Evolutionary conservation across 2,888 invertebrate species (phyloP), one percentile per base, ranked within the genome.

Genomic region (Sussaba pulchella): DNA sequence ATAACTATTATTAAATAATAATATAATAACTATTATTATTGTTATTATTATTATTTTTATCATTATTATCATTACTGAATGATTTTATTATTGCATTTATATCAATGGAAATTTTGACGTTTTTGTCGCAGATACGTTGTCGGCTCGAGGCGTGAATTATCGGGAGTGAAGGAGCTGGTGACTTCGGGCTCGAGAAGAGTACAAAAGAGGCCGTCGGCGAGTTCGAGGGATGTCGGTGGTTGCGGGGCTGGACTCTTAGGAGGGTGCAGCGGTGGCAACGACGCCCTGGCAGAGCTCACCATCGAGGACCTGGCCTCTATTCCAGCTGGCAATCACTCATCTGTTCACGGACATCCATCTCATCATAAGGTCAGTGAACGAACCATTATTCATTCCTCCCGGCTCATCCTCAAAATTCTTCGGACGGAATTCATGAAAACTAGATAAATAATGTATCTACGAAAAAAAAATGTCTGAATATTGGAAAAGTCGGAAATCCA

Each of bases 301-400:
- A 89, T 91, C 87, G 91, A 91, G 90, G 91, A 91, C 88, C 91
- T 90, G 91, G 91, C 91, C 85, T 90, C 91, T 82, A 89, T 90
- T 85, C 90, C 91, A 83, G 89, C 89, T 82, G 89, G 90, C 85
- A 91, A 90, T 87, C 91, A 91, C 83, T 86, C 86, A 78, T 85
- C 88, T 73, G 85, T 89, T 78, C 91, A 90, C 88, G 89, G 89
- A 84, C 91, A 91, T 88, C 88, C 91, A 82, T 89, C 91, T 83
- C 91, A 91, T 87, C 91, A 91, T 86, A 91, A 91, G 90, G 91
- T 91, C 73, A 82, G 84, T 76, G 36, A 39, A 9, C 57, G 14
- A n/a, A n/a, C n/a, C n/a, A n/a, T n/a, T n/a, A n/a, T n/a, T n/a
- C n/a, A n/a, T n/a, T 6, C 36, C 54, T 43, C 17, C 6, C 6